A percentile compares a stretch with the other conserved stretches of the same genome.
These are phyloP conservation scores for Lophius piscatorius DNA, from an alignment of 2,113 vertebrate genomes.

Conservation along the genomic window DNA sequence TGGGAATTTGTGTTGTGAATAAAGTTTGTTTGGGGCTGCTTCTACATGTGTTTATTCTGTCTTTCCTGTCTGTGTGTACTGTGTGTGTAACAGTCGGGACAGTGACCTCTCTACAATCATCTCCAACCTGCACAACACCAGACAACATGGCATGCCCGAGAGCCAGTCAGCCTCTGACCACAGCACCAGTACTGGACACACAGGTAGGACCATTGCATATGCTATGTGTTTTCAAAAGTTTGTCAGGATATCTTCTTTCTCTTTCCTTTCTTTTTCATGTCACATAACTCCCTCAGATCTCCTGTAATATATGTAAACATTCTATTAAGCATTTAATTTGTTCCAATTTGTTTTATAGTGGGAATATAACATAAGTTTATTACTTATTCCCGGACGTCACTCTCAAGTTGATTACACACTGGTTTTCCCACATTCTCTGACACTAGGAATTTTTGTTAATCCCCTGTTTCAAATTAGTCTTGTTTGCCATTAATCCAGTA, in stretches of 20 bases:
- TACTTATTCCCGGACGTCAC: constrained; percentile 75
- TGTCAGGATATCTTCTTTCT: constrained; percentile 1
- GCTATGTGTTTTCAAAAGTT: neutral
- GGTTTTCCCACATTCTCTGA: constrained; percentile 72
- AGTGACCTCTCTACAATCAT: constrained; percentile 93
- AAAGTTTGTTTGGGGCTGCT: constrained; percentile 23
- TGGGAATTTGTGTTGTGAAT: constrained; percentile 23
- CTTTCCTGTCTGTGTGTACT: constrained; percentile 24
- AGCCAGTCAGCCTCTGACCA: constrained; percentile 88
- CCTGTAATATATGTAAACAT: constrained; percentile 52
- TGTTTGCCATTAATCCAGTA: constrained; percentile 79
- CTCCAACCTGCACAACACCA: constrained; percentile 92
- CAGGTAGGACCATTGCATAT: constrained; percentile 83
- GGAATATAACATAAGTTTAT: constrained; percentile 74
- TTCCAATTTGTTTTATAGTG: constrained; percentile 76
- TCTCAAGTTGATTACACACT: constrained; percentile 78
- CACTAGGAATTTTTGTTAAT: constrained; percentile 70
- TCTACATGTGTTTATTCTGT: constrained; percentile 22
- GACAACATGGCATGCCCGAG: constrained; percentile 95
- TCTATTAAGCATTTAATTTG: constrained; percentile 68
- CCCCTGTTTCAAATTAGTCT: constrained; percentile 79
- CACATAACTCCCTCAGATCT: constrained; percentile 13
- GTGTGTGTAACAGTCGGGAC: constrained; percentile 85
- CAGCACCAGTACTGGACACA: constrained; percentile 84
- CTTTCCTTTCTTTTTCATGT: neutral